Evolutionary conservation across 2,113 vertebrate species (phyloP).

Genomic region (Corythoichthys haematopterus): DNA sequence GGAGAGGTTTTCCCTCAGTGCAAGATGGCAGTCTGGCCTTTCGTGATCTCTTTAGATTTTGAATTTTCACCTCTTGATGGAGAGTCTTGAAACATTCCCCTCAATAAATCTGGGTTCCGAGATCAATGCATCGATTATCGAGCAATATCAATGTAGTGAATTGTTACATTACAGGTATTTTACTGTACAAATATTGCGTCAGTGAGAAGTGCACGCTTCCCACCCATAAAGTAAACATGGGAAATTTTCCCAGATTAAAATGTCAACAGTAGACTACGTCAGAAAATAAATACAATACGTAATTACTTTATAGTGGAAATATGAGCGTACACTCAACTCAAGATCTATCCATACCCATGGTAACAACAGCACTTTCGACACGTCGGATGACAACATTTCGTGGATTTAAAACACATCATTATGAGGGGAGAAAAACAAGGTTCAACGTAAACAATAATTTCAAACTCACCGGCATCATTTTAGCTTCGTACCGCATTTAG

Average conservation of each 20-base stretch:
- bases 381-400: background rate
- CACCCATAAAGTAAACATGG: background rate
- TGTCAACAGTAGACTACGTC: background rate
- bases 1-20: no score
- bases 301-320: background rate
- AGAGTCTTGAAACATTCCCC: no score
- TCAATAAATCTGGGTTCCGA: no score
- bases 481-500: slow-evolving; percentile 87
- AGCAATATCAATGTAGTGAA: no score
- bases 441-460: background rate
- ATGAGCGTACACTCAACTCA: background rate
- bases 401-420: background rate
- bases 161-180: no score
- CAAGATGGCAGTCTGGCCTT: no score
- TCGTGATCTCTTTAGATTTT: no score
- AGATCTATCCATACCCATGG: background rate
- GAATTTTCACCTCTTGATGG: no score
- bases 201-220: background rate
- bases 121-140: no score
- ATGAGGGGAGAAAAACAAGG: slow-evolving; percentile 12
- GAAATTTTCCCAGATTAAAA: background rate
- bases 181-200: background rate
- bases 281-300: background rate
- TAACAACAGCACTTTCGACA: background rate
- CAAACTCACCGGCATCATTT: slow-evolving; percentile 93